These are phyloP conservation scores for Vimba vimba DNA, from an alignment of 2,113 vertebrate genomes.

Conservation along the genomic window DNA sequence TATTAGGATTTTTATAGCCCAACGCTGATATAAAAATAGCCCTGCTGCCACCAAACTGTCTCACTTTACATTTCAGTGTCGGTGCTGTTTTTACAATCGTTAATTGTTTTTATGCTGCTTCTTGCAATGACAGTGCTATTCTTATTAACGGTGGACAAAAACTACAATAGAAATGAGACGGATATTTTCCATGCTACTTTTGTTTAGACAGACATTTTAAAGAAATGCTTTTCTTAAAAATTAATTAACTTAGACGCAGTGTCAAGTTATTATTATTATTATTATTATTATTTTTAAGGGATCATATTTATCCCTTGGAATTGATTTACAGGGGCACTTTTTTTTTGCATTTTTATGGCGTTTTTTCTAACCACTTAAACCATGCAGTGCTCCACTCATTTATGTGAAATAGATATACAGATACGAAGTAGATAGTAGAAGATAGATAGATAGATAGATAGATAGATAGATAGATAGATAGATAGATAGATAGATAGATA, in stretches of 20 bases:
- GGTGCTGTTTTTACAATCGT: background rate
- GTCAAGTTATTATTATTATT: background rate
- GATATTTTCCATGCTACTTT: background rate
- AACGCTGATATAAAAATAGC: background rate
- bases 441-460: background rate
- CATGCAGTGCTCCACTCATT: no score
- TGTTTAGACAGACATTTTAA: background rate
- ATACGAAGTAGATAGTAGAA: background rate
- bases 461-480: background rate
- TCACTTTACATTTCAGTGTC: background rate
- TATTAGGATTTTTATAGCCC: background rate
- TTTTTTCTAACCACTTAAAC: background rate
- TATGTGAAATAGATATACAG: background rate
- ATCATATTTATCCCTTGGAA: background rate
- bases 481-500: no score
- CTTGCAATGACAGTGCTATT: background rate
- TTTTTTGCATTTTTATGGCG: background rate
- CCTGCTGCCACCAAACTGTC: background rate
- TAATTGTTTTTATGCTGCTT: background rate
- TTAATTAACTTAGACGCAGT: background rate
- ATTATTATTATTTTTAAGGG: background rate
- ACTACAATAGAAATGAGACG: background rate
- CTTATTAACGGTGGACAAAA: background rate
- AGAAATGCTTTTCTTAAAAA: background rate
- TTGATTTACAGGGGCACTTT: background rate